Base-by-base conservation (phyloP, 37 sponge, comb jelly and placozoan species). In the Mnemiopsis leidyi region DNA sequence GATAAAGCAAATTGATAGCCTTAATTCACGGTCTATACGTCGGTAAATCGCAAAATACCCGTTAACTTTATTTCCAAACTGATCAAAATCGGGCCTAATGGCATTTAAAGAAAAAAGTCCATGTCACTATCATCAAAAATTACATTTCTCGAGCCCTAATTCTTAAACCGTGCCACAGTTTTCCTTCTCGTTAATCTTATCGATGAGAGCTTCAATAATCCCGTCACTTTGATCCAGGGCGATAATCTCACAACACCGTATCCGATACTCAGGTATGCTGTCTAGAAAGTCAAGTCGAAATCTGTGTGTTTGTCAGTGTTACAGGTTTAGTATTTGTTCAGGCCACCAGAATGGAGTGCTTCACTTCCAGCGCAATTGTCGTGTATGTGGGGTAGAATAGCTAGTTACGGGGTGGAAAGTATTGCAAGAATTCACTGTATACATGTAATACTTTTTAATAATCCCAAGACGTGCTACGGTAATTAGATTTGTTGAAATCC, bases 181-280 rank as follows among this genome's bases (percentile, higher is more conserved):
- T 29, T 28, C 5, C n/a, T 28, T 28, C 75, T 71, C 75, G 30
- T 71, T 28, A 5, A 71, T 28, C 30, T 71, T 71, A 71, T 71
- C 75, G 30, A 71, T 28, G 3, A 71, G 30, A 71, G 30, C 30
- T 28, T 71, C 75, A 29, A 71, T 71, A 5, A 71, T 28, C 30
- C 75, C 75, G 30, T 71, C 75, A 71, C 75, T n/a, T n/a, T n/a
- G 75, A 71, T 71, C 75, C 3, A 28, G 25, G 5, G 75, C 75
- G 3, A 71, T 29, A 13, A 71, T 3, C 75, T 71, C 75, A 18
- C 75, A 71, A 28, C 75, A 71, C 20, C 75, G 5, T n/a, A 71
- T 71, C 5, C 75, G 75, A 71, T 71, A 71, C 30, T 71, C 75
- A 3, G n/a, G 3, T 28, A 7, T 71, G 5, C 75, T 25, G 30